A percentile compares a stretch with the other conserved stretches of the same genome.
phyloP scores from a whole-genome alignment of 2,888 invertebrate species.

The Patella ulyssiponensis region DNA sequence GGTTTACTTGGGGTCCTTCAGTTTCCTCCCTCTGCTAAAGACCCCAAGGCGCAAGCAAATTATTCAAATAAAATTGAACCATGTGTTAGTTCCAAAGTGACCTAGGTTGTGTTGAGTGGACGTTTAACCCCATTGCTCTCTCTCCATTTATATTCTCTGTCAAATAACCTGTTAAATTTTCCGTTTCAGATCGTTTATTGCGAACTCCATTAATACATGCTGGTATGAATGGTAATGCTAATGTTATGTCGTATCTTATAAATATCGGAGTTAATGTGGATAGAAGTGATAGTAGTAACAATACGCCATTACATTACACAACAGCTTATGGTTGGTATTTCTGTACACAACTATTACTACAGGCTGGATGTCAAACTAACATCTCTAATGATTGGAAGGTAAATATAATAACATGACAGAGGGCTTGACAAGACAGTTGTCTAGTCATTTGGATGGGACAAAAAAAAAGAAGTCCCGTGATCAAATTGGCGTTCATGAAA shows the following conservation, averaged over 20 bases:
- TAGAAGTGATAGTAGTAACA: constrained; percentile 73
- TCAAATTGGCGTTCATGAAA: too few relatives aligned
- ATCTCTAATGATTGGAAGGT: constrained; percentile 71
- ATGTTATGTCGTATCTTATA: constrained; percentile 72
- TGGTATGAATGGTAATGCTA: constrained; percentile 73
- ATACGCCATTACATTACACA: constrained; percentile 74
- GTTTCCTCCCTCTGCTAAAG: too few relatives aligned
- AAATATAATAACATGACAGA: not conserved
- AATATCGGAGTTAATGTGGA: constrained; percentile 70
- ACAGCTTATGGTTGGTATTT: constrained; percentile 75
- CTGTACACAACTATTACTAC: constrained; percentile 71
- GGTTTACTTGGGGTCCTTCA: too few relatives aligned
- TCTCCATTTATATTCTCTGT: not conserved
- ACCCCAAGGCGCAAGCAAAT: too few relatives aligned
- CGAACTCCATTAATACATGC: constrained; percentile 74
- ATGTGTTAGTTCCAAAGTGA: too few relatives aligned
- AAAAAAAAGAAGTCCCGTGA: too few relatives aligned
- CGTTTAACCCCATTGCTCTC: too few relatives aligned
- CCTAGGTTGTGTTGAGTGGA: too few relatives aligned
- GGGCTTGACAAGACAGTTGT: too few relatives aligned
- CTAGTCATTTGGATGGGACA: too few relatives aligned
- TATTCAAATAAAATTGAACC: too few relatives aligned
- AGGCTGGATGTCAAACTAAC: constrained; percentile 65
- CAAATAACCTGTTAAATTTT: not conserved
- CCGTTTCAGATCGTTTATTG: constrained; percentile 70